Evolutionary conservation across 2,888 invertebrate genomes (phyloP), one percentile per base, ranked within the genome.

Genomic region (Macroteleia sp.): DNA sequence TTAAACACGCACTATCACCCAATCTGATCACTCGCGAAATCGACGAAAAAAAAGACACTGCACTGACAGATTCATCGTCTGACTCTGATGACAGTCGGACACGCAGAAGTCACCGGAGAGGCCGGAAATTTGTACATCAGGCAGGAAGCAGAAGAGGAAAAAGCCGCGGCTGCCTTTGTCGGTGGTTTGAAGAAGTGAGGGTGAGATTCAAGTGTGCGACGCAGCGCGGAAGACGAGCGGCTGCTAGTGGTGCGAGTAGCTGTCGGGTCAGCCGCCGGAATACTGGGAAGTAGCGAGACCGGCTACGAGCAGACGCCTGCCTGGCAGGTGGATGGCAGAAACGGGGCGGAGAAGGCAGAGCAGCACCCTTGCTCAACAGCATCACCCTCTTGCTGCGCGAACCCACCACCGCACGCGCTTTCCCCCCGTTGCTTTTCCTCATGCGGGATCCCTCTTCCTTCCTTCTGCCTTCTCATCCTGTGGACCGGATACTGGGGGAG

Each of bases 381-480:
- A 54, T 62, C 73, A 73, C 50, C 73, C 73, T 57, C 56, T 39
- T 44, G 36, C 59, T 56, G 73, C 59, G 56, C 73, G 44, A 52
- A 81, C 82, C 80, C 84, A 78, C 83, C 81, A 84, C 80, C 83
- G 83, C 86, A 79, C 82, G 48, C 67, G 52, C n/a, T n/a, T n/a
- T n/a, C n/a, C n/a, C n/a, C n/a, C n/a, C n/a, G n/a, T n/a, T n/a
- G n/a, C 59, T 46, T 52, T 70, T 70, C 74, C 62, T 67, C 71
- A 44, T 69, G 41, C 52, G 34, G 48, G 54, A 42, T 67, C 12
- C 22, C 46, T 57, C 46, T 66, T 44, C 34, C 64, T 42, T 41
- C 59, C n/a, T n/a, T n/a, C 30, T 56, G 25, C 52, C n/a, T 16
- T 22, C 32, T 12, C 56, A 20, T 34, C 10, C 46, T 12, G 19